These are phyloP conservation scores for Prorops nasuta DNA, from an alignment of 1,140 invertebrate species.

Conservation along the genomic window DNA sequence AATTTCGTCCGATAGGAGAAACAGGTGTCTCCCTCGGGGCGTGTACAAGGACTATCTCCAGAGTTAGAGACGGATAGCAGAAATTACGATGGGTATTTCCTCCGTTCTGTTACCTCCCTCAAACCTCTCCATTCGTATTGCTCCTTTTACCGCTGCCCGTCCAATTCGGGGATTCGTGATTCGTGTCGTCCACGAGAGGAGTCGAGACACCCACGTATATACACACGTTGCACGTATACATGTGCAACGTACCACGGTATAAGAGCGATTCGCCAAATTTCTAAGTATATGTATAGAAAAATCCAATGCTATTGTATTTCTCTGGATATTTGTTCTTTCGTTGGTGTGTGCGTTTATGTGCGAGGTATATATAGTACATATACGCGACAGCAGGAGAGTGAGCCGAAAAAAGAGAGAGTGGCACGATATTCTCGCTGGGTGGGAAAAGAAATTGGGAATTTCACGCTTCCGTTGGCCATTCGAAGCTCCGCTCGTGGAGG, in stretches of 20 bases:
- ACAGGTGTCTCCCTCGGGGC: slow-evolving; percentile 29
- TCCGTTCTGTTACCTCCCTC: not conserved
- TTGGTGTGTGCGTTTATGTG: not conserved
- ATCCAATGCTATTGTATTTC: too few species aligned
- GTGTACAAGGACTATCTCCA: slow-evolving; percentile 23
- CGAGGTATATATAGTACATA: not conserved
- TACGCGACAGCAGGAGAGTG: slow-evolving; percentile 1
- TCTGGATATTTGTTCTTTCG: not conserved
- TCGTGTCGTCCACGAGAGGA: slow-evolving; percentile 22
- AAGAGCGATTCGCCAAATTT: too few species aligned
- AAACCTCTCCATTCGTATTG: slow-evolving; percentile 8
- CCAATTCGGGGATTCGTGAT: slow-evolving; percentile 31
- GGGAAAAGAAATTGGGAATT: slow-evolving; percentile 54
- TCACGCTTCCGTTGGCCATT: slow-evolving; percentile 52
- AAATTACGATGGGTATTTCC: slow-evolving; percentile 31
- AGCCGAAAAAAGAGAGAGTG: slow-evolving; percentile 4
- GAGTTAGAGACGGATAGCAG: slow-evolving; percentile 29
- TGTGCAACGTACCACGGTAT: not conserved
- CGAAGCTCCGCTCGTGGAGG: slow-evolving; percentile 14
- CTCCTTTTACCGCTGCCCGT: slow-evolving; percentile 26
- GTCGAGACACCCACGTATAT: slow-evolving; percentile 7
- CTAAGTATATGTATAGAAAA: too few species aligned
- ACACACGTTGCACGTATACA: not conserved
- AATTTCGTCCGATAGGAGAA: slow-evolving; percentile 26
- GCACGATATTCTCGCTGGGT: slow-evolving; percentile 34